Evolutionary conservation across 1,140 invertebrate species (phyloP), one percentile per base, ranked within the genome.

Genomic region (Pseudomyrmex flavicornis): DNA sequence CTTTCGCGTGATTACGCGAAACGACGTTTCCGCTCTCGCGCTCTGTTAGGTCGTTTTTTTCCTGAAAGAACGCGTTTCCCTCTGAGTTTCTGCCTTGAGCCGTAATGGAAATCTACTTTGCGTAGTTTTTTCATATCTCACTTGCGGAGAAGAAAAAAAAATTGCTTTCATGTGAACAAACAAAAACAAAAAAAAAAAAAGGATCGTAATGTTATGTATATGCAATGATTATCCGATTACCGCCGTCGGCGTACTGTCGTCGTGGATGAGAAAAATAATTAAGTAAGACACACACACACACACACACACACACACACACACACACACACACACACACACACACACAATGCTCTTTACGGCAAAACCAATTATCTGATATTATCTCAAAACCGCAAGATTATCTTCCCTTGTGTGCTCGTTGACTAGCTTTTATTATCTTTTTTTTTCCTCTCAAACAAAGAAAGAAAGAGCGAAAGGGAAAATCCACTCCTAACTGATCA

Each of bases 31-130:
- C 54, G 44, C 35, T 46, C 35, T 35, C 52, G 35, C 26, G 44
- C 9, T 77, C 35, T 35, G 35, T 35, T 35, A 35, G 35, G 35
- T 35, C 5, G 35, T 35, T 35, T 26, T 26, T 70, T 72, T 59
- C 20, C 44, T 61, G 22, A 15, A 50, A 69, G 44, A 26, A 70
- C 7, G 15, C 44, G n/a, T 61, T 59, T 70, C 15, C 54, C 20
- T 59, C 8, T 50, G 76, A 79, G 65, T 35, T 70, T 7, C 35
- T 50, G n/a, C n/a, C 20, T 9, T 44, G 65, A n/a, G 17, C 52
- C 5, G 15, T 79, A 72, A 80, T 72, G 44, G 66, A 72, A 80
- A 70, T 70, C 48, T 35, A 59, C 54, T 66, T n/a, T 20, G 54
- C 5, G 10, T 13, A 13, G 13, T 13, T 52, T 12, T 20, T 10